These are phyloP conservation scores for Parotocinclus haroldoi DNA, from an alignment of 2,797 vertebrate genomes.

Conservation along the genomic window DNA sequence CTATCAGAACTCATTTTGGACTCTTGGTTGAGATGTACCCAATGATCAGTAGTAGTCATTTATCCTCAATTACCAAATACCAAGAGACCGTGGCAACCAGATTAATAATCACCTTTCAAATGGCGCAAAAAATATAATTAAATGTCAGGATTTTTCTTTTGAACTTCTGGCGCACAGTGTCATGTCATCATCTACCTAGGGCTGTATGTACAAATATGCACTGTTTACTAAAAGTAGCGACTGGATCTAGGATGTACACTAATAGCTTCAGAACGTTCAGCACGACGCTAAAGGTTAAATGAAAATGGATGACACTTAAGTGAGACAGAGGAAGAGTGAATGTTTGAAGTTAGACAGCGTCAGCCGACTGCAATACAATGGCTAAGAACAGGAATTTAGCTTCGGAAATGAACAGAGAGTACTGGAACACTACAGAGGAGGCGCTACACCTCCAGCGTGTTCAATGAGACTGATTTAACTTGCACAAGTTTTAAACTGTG, in stretches of 20 bases:
- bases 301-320: conserved; percentile 27
- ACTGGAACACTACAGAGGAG: not conserved
- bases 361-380: conserved; percentile 30
- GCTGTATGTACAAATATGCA: not conserved
- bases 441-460: not conserved
- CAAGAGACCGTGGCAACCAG: no score
- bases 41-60: no score
- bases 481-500: not conserved
- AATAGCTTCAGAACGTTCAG: conserved; percentile 38
- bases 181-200: no score
- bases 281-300: conserved; percentile 38
- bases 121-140: no score
- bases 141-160: no score
- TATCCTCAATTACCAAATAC: no score
- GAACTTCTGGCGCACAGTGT: no score
- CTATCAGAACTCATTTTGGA: no score
- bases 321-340: conserved; percentile 37
- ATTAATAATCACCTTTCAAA: no score
- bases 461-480: not conserved
- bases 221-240: conserved; percentile 9
- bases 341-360: conserved; percentile 38
- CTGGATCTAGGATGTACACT: conserved; percentile 5
- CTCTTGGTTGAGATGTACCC: no score
- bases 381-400: conserved; percentile 6
- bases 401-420: not conserved